phyloP scores from a whole-genome alignment of 2,797 vertebrate genomes.

The Artibeus jamaicensis region DNA sequence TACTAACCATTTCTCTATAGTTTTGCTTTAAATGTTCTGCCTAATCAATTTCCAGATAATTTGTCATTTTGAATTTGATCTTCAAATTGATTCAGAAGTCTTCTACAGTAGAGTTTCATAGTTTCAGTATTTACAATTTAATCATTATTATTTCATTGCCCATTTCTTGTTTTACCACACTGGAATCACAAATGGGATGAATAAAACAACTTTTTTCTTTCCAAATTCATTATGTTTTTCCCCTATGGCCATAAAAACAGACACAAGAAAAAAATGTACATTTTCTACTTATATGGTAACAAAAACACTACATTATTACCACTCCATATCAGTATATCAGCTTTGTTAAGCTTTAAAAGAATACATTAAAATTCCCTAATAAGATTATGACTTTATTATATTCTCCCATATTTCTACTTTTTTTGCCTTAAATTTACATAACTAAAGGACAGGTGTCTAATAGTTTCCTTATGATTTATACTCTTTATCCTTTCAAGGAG shows the following conservation, averaged over 20 bases:
- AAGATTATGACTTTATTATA: not conserved
- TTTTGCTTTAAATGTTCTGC: not conserved
- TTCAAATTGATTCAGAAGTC: not conserved
- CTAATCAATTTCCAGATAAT: constrained; percentile 7
- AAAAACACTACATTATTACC: not conserved
- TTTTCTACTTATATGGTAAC: not conserved
- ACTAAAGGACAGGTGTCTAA: not conserved
- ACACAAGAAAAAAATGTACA: not conserved
- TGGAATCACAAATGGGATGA: not conserved
- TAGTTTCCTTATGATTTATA: not conserved
- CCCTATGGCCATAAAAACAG: not conserved
- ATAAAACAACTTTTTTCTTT: not conserved
- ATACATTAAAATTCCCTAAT: not conserved
- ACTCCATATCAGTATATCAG: not conserved
- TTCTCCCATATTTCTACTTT: not conserved
- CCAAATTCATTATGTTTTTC: not conserved
- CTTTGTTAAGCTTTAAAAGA: not conserved
- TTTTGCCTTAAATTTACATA: not conserved
- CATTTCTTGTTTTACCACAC: not conserved
- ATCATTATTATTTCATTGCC: not conserved
- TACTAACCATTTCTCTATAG: not conserved
- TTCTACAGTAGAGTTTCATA: not conserved
- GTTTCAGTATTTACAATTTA: not conserved
- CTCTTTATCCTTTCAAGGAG: not conserved
- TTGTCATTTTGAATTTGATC: not conserved